These are phyloP conservation scores for Acrobasis repandana DNA, from an alignment of 2,888 invertebrate genomes.

Conservation along the genomic window DNA sequence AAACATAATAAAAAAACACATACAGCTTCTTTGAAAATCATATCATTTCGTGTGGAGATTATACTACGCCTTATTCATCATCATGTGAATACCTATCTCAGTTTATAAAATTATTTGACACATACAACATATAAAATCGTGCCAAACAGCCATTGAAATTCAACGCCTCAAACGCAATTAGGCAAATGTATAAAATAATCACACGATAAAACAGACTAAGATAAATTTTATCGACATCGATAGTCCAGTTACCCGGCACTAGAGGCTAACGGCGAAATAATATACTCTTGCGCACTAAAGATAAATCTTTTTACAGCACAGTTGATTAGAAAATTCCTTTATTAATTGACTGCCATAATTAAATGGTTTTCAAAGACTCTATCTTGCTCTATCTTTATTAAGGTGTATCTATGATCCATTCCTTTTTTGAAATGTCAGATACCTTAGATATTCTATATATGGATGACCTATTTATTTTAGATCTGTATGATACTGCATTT, in stretches of 20 bases:
- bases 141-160: constrained; percentile 9
- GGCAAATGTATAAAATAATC: constrained; percentile 28
- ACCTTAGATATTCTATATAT: too few relatives aligned
- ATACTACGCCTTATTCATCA: too few relatives aligned
- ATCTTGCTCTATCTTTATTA: constrained; percentile 11
- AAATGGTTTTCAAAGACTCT: constrained; percentile 34
- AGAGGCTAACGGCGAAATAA: constrained; percentile 51
- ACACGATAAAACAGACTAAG: constrained; percentile 29
- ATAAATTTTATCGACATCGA: constrained; percentile 49
- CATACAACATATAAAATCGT: constrained; percentile 17
- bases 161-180: constrained; percentile 35
- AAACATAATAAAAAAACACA: too few relatives aligned
- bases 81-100: too few relatives aligned
- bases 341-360: constrained; percentile 74
- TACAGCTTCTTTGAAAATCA: too few relatives aligned
- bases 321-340: constrained; percentile 79
- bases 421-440: neutral
- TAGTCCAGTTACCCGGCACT: constrained; percentile 59
- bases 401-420: neutral
- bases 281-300: constrained; percentile 47
- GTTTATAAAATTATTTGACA: too few relatives aligned
- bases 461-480: too few relatives aligned
- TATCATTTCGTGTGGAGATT: too few relatives aligned
- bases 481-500: too few relatives aligned
- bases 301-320: constrained; percentile 77